These are phyloP conservation scores for Epizoanthus stellaris DNA, from an alignment of 92 coral and sea anemone species.

Conservation along the genomic window DNA sequence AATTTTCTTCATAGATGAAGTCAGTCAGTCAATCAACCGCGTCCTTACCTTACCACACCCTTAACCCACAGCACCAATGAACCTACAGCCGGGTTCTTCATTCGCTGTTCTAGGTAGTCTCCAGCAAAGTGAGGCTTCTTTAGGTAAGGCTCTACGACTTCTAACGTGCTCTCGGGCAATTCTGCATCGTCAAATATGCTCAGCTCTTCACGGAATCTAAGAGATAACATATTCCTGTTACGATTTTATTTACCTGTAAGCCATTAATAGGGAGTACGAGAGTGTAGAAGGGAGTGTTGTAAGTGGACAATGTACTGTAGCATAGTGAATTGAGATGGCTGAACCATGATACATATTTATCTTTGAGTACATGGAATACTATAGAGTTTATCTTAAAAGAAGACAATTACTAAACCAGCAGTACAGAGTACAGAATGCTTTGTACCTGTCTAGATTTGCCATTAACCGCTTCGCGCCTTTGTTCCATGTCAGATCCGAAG, in stretches of 20 bases:
- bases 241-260: no score
- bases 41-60: constrained; percentile 87
- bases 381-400: not conserved
- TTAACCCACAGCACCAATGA: constrained; percentile 91
- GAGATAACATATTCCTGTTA: not conserved
- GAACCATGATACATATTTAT: not conserved
- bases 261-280: no score
- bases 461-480: constrained; percentile 98
- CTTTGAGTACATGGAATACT: not conserved
- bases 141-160: constrained; percentile 93
- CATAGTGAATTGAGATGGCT: no score
- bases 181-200: constrained; percentile 86
- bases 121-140: constrained; percentile 90
- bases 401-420: not conserved
- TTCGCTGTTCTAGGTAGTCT: constrained; percentile 83
- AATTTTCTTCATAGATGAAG: no score
- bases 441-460: constrained; percentile 98
- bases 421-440: not conserved
- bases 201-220: constrained; percentile 94
- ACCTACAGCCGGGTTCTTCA: constrained; percentile 91
- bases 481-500: constrained; percentile 98
- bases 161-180: constrained; percentile 86
- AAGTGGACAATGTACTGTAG: no score
- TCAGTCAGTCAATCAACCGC: no score
- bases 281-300: no score